Evolutionary conservation across 2,888 invertebrate genomes (phyloP), one percentile per base, ranked within the genome.

Genomic region (Trypoxylon attenuatum): DNA sequence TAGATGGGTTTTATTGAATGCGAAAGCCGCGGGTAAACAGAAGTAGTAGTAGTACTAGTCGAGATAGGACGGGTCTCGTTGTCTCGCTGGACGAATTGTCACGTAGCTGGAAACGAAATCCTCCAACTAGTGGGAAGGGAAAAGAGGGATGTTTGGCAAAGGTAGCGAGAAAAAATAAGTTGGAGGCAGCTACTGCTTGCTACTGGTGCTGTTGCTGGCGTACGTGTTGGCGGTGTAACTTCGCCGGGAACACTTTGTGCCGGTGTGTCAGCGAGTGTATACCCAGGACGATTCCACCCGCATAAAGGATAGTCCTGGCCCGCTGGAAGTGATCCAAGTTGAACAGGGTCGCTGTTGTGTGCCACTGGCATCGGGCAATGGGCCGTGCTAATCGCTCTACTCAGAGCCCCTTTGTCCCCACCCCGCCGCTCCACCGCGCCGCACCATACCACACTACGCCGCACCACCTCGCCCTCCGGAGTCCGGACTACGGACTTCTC

Each of bases 381-480:
- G 82, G 77, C 81, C 82, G 82, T 83, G 79, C 83, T 85, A 85
- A 85, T 85, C 84, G 84, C 76, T 81, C 82, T 69, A 77, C 80
- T 84, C 77, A 73, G 72, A 73, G 72, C 62, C 69, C 77, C 71
- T 78, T 80, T 80, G 78, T 78, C 69, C 74, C 69, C 69, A 46
- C 23, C 25, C 43, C 59, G 45, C 33, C 33, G 33, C 33, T 50
- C 52, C 54, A 47, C 67, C 47, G 42, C 33, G 47, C 56, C 57
- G 58, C 53, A 21, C n/a, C n/a, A n/a, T n/a, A n/a, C n/a, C n/a
- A 52, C 64, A 10, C 33, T 33, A 10, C 10, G 13, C 56, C 56
- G 16, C n/a, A 13, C 38, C 21, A 19, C 53, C 16, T 50, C 15
- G 46, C 55, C 54, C 33, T 38, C 50, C 43, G n/a, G n/a, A n/a